phyloP scores from a whole-genome alignment of 2,113 vertebrate genomes.

The Collichthys lucidus region DNA sequence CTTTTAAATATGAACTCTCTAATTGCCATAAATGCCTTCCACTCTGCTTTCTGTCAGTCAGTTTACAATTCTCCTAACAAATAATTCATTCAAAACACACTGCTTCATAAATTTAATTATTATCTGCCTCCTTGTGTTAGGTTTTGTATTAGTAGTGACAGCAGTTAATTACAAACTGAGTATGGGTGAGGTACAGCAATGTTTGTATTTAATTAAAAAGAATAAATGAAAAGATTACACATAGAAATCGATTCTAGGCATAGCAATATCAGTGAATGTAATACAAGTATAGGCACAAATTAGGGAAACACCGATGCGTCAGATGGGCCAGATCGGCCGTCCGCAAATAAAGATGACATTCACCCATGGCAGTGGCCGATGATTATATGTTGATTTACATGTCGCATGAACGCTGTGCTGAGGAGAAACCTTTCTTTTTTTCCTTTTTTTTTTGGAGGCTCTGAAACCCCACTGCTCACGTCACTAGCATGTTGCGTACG shows the following conservation, averaged over 20 bases:
- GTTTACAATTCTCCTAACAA: conserved; percentile 2
- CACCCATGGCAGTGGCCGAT: too few species aligned
- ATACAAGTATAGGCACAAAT: neutral
- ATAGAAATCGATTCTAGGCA: neutral
- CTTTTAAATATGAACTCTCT: conserved; percentile 7
- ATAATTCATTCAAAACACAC: conserved; percentile 14
- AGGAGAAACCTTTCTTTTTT: too few species aligned
- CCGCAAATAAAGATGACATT: too few species aligned
- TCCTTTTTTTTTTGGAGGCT: too few species aligned
- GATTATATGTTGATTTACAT: too few species aligned
- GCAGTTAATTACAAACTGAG: conserved; percentile 10
- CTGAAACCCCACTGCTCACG: too few species aligned
- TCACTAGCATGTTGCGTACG: too few species aligned
- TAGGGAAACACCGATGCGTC: too few species aligned
- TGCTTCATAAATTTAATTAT: conserved; percentile 3
- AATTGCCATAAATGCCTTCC: conserved; percentile 4
- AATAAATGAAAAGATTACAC: neutral
- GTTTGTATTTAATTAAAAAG: neutral
- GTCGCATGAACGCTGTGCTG: too few species aligned
- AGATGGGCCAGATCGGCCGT: too few species aligned
- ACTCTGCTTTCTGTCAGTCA: conserved; percentile 12
- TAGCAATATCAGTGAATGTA: neutral
- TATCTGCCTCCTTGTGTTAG: neutral
- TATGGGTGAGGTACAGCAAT: neutral
- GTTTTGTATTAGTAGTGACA: neutral